Percentiles rank a stretch among this genome's conserved stretches.
phyloP scores from a whole-genome alignment of 2,113 vertebrate genomes.

The Gopherus evgoodei region DNA sequence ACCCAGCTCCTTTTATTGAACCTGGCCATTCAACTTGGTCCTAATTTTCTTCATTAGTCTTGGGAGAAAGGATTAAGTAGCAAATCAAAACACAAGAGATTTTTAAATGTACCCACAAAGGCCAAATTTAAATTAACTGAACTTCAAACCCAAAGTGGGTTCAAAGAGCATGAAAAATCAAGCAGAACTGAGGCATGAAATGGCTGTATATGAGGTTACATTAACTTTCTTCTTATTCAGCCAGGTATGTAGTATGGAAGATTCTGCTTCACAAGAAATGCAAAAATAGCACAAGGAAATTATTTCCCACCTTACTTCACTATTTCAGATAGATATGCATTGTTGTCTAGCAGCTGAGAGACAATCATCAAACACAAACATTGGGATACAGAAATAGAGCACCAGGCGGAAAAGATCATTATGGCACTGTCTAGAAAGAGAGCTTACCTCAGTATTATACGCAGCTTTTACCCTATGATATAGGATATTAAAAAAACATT shows the following conservation, averaged over 20 bases:
- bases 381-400: not conserved
- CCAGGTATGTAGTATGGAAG: constrained; percentile 42
- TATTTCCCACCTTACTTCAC: constrained; percentile 54
- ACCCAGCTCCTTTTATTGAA: constrained; percentile 5
- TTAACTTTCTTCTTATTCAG: constrained; percentile 36
- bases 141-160: constrained; percentile 70
- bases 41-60: constrained; percentile 53
- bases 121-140: constrained; percentile 64
- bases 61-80: constrained; percentile 53
- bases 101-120: constrained; percentile 35
- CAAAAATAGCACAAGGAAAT: constrained; percentile 22
- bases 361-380: constrained; percentile 12
- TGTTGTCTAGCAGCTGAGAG: constrained; percentile 11
- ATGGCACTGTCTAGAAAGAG: not conserved
- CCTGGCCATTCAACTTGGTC: constrained; percentile 36
- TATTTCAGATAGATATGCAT: constrained; percentile 32
- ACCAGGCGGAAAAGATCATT: not conserved
- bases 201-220: constrained; percentile 41
- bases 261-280: constrained; percentile 12
- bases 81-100: constrained; percentile 49
- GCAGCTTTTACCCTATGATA: not conserved
- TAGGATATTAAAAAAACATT: accelerated
- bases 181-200: constrained; percentile 68
- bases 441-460: not conserved
- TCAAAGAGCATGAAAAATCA: constrained; percentile 76